A percentile compares a stretch with the other conserved stretches of the same genome.
phyloP scores from a whole-genome alignment of 2,888 invertebrate species.

The Lasioglossum pauxillum region DNA sequence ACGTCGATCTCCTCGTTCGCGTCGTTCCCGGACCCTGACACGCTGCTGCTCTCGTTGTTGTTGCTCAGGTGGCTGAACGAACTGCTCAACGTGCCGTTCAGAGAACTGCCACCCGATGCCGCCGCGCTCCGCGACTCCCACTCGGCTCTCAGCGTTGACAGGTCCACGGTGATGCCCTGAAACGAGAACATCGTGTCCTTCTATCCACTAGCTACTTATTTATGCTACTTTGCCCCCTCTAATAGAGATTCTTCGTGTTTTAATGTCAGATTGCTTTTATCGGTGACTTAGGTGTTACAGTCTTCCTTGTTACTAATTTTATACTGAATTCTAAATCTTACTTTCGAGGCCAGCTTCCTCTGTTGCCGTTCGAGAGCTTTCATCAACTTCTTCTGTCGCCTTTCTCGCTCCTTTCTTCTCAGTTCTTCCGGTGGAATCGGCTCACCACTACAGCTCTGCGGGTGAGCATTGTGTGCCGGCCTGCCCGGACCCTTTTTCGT shows the following conservation, averaged over 20 bases:
- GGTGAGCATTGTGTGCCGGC: constrained; percentile 99
- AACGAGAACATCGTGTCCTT: constrained; percentile 42
- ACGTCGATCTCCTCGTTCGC: constrained; percentile 89
- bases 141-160: constrained; percentile 93
- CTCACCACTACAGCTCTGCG: constrained; percentile 98
- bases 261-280: not conserved
- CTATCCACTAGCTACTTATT: not conserved
- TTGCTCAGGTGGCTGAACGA: constrained; percentile 79
- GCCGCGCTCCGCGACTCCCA: constrained; percentile 89
- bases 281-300: not conserved
- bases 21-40: constrained; percentile 82
- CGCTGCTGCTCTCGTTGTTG: constrained; percentile 82
- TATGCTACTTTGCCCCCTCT: not conserved
- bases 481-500: constrained; percentile 99
- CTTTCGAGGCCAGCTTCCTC: constrained; percentile 94
- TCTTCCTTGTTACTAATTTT: not conserved
- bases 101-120: constrained; percentile 86
- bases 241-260: not conserved
- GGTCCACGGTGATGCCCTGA: constrained; percentile 93
- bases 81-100: constrained; percentile 76
- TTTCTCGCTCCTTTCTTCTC: constrained; percentile 93
- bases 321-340: constrained; percentile 54
- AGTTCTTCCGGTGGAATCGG: constrained; percentile 97
- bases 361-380: constrained; percentile 97
- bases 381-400: constrained; percentile 95